Evolutionary conservation across 2,113 vertebrate species (phyloP), one percentile per base, ranked within the genome.

Genomic region (Syrrhaptes paradoxus): DNA sequence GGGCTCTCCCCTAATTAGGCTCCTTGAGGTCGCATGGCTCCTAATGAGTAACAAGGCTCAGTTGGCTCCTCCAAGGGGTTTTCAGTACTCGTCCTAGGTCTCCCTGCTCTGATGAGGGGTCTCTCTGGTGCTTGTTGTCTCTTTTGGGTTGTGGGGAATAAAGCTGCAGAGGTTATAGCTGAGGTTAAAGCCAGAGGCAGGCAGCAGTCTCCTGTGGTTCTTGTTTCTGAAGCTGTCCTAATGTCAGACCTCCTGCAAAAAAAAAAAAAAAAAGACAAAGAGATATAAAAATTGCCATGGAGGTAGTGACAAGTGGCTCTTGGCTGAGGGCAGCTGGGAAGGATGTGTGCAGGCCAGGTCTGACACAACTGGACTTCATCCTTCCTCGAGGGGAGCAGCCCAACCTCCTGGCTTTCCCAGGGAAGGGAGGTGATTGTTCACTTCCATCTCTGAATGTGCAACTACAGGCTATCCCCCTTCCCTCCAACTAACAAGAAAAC

Each of bases 381-480:
- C 58, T 58, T 36, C 48, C 18, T 9, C 17, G 16, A 32, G 36
- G 32, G 21, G 29, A 68, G 20, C 16, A 18, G 49, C 3, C 13
- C 15, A 5, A 25, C 34, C 8, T 20, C 14, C 49, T 24, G 26
- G 10, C 77, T 66, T n/a, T 28, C 29, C 26, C 0, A 1, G 20
- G 22, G 45, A 43, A 48, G 22, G 49, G 55, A 46, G 11, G 10
- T 16, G 14, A 48, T 11, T 5, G 41, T 36, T 76, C 1, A 0
- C 66, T 74, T 61, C 46, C 19, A 10, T 11, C 41, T 51, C 32
- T 10, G 11, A 28, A 6, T 2, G 16, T 3, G 4, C 58, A 55
- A 1, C 17, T 13, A 4, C 0, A 2, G 29, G 28, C 25, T 43
- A 3, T 38, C 31, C 13, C 38, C 1, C 24, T 34, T n/a, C 10